Conservation (phyloP, 2,113 vertebrate species). For the Pungitius pungitius region DNA sequence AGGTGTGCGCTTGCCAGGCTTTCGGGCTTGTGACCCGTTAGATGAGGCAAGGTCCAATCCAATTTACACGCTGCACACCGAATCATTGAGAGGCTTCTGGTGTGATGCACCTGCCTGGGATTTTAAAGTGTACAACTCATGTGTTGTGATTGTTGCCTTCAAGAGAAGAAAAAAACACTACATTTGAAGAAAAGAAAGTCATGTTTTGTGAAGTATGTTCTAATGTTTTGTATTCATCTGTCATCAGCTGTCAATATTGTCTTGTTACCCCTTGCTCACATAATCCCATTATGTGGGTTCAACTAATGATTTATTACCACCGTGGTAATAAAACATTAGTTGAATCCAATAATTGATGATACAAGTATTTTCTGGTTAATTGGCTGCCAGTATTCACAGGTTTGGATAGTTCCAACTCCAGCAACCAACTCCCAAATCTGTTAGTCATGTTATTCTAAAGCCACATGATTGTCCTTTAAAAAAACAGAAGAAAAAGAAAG, state of each 20-base stretch:
- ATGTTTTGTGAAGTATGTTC: background rate
- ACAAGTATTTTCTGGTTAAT: background rate
- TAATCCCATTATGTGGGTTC: too few species aligned
- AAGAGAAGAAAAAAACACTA: background rate
- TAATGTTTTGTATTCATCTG: background rate
- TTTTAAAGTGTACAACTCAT: background rate
- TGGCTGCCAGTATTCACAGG: background rate
- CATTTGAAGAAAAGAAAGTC: background rate
- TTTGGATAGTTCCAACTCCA: background rate
- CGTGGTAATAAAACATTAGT: background rate
- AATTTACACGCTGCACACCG: background rate
- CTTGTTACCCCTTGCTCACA: background rate
- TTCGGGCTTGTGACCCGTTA: background rate
- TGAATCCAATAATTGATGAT: background rate
- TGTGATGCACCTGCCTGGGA: background rate
- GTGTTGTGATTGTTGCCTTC: background rate
- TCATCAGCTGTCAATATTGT: background rate
- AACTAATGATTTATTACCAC: too few species aligned
- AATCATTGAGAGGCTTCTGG: background rate
- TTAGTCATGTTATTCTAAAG: background rate
- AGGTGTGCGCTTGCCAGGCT: background rate
- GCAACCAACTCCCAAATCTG: background rate
- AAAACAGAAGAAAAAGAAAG: background rate
- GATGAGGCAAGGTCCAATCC: background rate
- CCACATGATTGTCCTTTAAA: background rate